Base-by-base conservation (phyloP, 2,888 invertebrate genomes). In the Ditylenchus weischeri region DNA sequence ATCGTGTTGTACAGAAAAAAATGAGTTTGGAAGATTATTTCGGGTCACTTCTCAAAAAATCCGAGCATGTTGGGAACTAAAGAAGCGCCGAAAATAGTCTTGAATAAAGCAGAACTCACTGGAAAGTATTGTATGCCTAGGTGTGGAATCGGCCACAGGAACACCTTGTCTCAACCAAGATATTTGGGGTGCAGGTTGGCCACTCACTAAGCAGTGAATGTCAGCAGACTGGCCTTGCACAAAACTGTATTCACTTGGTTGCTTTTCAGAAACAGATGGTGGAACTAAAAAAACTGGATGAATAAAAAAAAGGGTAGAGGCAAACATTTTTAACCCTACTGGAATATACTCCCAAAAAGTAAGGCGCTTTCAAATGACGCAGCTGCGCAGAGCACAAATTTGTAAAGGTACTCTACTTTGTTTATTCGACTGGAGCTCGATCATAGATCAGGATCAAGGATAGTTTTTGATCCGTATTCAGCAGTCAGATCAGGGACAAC, bases 191-290 rank as follows among this genome's bases (percentile, higher is more conserved):
- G 73, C 36, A 0, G 88, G 88, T 0, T 83, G 77, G 0, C 87
- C 88, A 11, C 76, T 75, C 0, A 84, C 86, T 0, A 82, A 75
- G 79, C 89, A 89, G 0, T 86, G 84, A 19, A 89, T 78, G 61
- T 85, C 84, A 3, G 88, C 86, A 23, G 86, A 75, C 58, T 86
- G 83, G 0, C 88, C 88, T 81, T 88, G 87, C 21, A 87, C 72
- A 0, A 85, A 81, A 38, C 72, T 71, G 7, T 59, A 59, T 21
- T 59, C 59, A 19, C 23, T 59, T 8, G 59, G 59, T 10, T 62
- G 49, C 47, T 43, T 36, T 19, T 62, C 62, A 3, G 61, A 59
- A 47, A 62, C 35, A 7, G 61, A 13, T 59, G 62, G 62, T 48
- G 62, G 61, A 36, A 62, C 59, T 59, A 35, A 59, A 59, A n/a